Evolutionary conservation across 2,113 vertebrate genomes (phyloP).

Genomic region (Aptenodytes patagonicus): DNA sequence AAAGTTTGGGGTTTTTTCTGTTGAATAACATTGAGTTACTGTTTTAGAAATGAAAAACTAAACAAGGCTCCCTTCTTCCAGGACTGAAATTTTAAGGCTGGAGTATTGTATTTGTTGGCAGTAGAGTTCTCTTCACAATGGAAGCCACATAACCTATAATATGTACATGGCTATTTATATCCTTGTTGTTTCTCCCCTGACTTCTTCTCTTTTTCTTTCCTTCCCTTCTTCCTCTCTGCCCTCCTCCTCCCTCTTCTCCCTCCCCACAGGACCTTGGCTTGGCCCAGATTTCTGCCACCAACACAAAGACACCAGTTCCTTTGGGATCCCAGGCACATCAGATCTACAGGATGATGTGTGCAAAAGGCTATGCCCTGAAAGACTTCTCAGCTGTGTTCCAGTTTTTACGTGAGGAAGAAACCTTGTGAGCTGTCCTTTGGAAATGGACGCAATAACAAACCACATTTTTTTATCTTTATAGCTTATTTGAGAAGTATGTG

Average conservation of each 20-base stretch:
- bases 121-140: background rate
- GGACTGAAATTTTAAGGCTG: background rate
- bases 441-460: slow-evolving; percentile 39
- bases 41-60: background rate
- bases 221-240: background rate
- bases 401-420: slow-evolving; percentile 94
- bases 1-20: background rate
- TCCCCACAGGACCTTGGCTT: slow-evolving; percentile 89
- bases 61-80: background rate
- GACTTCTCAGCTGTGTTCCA: slow-evolving; percentile 98
- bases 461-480: slow-evolving; percentile 20
- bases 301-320: slow-evolving; percentile 88
- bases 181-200: background rate
- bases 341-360: slow-evolving; percentile 96
- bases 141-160: background rate
- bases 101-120: background rate
- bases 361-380: slow-evolving; percentile 92
- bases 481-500: slow-evolving; percentile 30
- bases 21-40: background rate
- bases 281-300: slow-evolving; percentile 93
- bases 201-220: background rate
- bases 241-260: background rate
- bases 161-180: background rate
- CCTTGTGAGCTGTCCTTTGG: slow-evolving; percentile 71
- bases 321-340: slow-evolving; percentile 94